Base-by-base conservation (phyloP, 1,140 invertebrate genomes). In the Drosophila repletoides region DNA sequence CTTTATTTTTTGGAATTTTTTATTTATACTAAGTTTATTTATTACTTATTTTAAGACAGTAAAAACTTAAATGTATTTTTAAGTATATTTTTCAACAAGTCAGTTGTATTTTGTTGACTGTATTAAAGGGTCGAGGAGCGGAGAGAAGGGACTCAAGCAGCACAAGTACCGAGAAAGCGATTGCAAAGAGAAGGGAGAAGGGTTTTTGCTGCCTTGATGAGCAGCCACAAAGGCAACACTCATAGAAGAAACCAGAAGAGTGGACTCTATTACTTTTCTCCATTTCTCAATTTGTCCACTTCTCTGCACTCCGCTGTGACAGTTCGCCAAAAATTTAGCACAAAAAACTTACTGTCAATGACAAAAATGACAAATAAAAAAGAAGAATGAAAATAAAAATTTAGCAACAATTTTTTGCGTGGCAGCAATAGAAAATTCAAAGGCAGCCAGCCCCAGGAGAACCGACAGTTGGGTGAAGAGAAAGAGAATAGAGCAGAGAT, bases 321-420 rank as follows among this genome's bases (percentile, higher is more conserved):
- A 84, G 79, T 77, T 81, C 64, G 61, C 36, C 64, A 74, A 84
- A 77, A 77, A 74, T 83, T 70, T 48, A 77, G 79, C 70, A 70
- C 79, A 77, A 73, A 52, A 84, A 77, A 73, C 70, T 69, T 60
- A 60, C 49, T 73, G 77, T 74, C 73, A 83, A 36, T 64, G 33
- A 70, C n/a, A n/a, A n/a, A n/a, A n/a, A n/a, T n/a, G n/a, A n/a
- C n/a, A n/a, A n/a, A n/a, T n/a, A n/a, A n/a, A n/a, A n/a, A n/a
- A n/a, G n/a, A n/a, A n/a, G n/a, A n/a, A n/a, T n/a, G n/a, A n/a
- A n/a, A n/a, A n/a, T n/a, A 60, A 69, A 59, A 43, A 40, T 21
- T 17, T 31, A 45, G 45, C 26, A 17, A 61, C 9, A 63, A 58
- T 69, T 73, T 70, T 51, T 15, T 46, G 38, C n/a, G 29, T 52